Conservation (phyloP, 2,113 vertebrate species). For the cattle (Bos taurus) region ARS-UCD2.0 NC_037334.1:48886501-48887000, state of each 20-base stretch:
- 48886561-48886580: not conserved
- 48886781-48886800: not conserved
- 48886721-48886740: not conserved
- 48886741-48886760: not conserved
- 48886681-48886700: not conserved
- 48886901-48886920: not conserved
- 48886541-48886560: not conserved
- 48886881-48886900: not conserved
- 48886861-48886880: not conserved
- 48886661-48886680: not conserved
- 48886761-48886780: not conserved
- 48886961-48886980: constrained; percentile 54
- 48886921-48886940: not conserved
- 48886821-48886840: not conserved
- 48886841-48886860: not conserved
- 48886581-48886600: not conserved
- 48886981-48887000: not conserved
- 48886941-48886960: not conserved
- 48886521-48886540: not conserved
- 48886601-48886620: not conserved
- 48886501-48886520: not conserved
- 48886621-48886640: not conserved
- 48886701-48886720: not conserved
- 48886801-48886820: not conserved
- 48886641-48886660: not conserved